Conservation (phyloP, 2,888 invertebrate species). For the Rotaria socialis region DNA sequence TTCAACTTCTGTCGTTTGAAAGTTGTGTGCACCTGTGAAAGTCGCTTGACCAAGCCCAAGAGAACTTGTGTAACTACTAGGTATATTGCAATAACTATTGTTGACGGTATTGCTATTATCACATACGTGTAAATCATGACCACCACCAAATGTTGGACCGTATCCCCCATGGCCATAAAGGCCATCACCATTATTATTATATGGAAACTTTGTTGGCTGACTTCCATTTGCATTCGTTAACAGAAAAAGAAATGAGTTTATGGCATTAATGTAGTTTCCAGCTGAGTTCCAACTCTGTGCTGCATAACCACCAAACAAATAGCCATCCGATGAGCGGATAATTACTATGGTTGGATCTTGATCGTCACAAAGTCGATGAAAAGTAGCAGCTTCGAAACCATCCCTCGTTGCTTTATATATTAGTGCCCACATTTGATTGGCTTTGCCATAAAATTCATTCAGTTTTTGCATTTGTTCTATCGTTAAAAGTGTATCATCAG, state of each 20-base stretch:
- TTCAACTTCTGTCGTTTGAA: neutral
- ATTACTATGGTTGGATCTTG: slow-evolving; percentile 8
- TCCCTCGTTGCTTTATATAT: neutral
- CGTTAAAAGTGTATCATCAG: neutral
- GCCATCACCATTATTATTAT: neutral
- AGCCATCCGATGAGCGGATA: neutral
- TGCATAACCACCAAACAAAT: slow-evolving; percentile 28
- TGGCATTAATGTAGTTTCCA: neutral
- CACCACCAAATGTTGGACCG: neutral
- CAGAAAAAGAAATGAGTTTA: neutral
- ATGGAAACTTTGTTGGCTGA: neutral
- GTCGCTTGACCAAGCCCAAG: neutral
- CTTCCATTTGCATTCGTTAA: neutral
- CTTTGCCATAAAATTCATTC: slow-evolving; percentile 15
- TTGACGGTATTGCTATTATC: neutral
- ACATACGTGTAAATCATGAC: neutral
- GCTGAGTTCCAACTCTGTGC: neutral
- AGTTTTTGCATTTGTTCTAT: neutral
- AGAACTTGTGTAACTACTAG: neutral
- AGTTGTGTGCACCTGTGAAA: neutral
- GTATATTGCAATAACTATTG: neutral
- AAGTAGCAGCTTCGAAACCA: neutral
- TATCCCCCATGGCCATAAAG: neutral
- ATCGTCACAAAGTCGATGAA: neutral
- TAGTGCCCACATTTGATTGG: neutral